phyloP scores from a whole-genome alignment of 2,888 invertebrate species.

The Bibio marci region DNA sequence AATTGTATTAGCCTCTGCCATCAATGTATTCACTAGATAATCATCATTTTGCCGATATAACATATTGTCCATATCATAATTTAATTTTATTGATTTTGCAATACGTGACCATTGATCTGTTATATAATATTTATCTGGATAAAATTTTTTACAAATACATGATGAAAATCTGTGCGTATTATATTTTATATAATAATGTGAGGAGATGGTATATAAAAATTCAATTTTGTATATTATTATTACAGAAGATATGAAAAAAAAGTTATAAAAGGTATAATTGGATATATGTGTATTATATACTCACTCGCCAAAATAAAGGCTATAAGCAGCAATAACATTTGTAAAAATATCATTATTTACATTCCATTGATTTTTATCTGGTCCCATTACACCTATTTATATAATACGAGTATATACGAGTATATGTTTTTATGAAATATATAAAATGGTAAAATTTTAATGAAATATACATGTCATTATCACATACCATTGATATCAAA shows the following conservation, averaged over 20 bases:
- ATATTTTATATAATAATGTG: too few relatives aligned
- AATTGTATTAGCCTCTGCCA: constrained; percentile 42
- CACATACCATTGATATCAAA: constrained; percentile 35
- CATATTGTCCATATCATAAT: constrained; percentile 31
- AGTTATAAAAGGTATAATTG: too few relatives aligned
- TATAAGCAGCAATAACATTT: constrained; percentile 38
- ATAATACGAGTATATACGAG: too few relatives aligned
- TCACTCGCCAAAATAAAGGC: constrained; percentile 38
- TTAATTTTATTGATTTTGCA: constrained; percentile 34
- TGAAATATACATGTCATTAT: too few relatives aligned
- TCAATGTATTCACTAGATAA: constrained; percentile 27
- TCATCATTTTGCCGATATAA: constrained; percentile 40
- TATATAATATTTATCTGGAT: neutral
- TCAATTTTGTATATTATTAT: too few relatives aligned
- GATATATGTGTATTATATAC: constrained; percentile 11
- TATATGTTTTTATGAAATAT: too few relatives aligned
- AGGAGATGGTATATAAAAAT: too few relatives aligned
- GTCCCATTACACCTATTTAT: constrained; percentile 43
- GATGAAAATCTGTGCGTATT: constrained; percentile 6
- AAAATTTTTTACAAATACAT: constrained; percentile 6
- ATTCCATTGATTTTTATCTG: constrained; percentile 41
- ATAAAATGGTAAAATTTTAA: too few relatives aligned
- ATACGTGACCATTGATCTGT: constrained; percentile 23
- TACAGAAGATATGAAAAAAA: too few relatives aligned
- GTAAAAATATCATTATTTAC: constrained; percentile 41